Evolutionary conservation across 2,797 vertebrate genomes (phyloP), one percentile per base, ranked within the genome.

Genomic region (Numenius phaeopus): DNA sequence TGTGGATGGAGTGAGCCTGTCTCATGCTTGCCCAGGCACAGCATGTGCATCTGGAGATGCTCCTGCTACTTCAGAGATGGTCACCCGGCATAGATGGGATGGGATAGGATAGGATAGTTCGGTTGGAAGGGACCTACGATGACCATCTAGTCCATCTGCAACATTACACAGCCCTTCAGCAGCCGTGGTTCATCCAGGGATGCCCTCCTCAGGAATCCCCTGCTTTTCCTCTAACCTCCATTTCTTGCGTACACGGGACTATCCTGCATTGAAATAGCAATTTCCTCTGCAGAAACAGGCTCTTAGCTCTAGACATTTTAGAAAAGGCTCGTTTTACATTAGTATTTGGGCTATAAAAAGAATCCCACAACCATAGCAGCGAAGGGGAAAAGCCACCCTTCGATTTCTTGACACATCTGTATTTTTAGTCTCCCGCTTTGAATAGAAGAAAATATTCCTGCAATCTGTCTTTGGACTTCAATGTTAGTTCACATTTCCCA

Each of bases 331-430:
- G 1, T 78, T 89, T 91, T 29, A 55, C 62, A 47, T 86, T 54
- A 55, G 29, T 75, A 18, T 76, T 88, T 8, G 26, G 87, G 54
- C 85, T 70, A 66, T 76, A 73, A 90, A 95, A 95, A n/a, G 85
- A 87, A 82, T 76, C 61, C 83, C 77, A 27, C 54, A 42, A 4
- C 29, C 18, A 1, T 1, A 58, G 70, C 1, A 3, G 66, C 0
- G 30, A 66, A 82, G 72, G 70, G 57, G 80, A 10, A 86, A 80
- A 94, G 85, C 62, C 3, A 6, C 58, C 70, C 85, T 82, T 88
- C 2, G 0, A 9, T 93, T 76, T 61, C 82, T 55, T 30, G 88
- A 52, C 73, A 92, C 90, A 92, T 95, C 94, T 97, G 95, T 26
- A 24, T 85, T 96, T 89, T 71, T 4, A 42, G 81, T 57, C 86